phyloP scores from a whole-genome alignment of 1,140 invertebrate species.

The Ostrea edulis region DNA sequence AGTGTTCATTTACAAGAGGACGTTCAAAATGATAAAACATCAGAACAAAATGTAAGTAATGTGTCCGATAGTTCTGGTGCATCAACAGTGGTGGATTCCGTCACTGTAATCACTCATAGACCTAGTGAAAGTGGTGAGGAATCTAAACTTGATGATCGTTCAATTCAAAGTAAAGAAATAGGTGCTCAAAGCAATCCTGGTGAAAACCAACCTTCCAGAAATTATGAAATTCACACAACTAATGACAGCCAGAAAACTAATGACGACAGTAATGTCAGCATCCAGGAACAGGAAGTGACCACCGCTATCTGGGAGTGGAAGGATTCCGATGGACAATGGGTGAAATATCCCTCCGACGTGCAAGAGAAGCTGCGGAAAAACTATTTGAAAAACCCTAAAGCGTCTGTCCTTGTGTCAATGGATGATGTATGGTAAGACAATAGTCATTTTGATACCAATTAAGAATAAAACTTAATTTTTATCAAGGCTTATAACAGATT shows the following conservation, averaged over 20 bases:
- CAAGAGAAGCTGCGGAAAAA: conserved; percentile 17
- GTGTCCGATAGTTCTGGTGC: background rate
- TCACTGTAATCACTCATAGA: background rate
- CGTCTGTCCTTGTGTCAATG: background rate
- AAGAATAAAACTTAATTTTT: too few species aligned
- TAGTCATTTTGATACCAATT: background rate
- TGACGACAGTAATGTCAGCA: background rate
- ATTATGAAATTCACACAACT: background rate
- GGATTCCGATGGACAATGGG: conserved; percentile 8
- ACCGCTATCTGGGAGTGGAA: conserved; percentile 18
- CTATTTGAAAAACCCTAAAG: background rate
- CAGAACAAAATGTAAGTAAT: background rate
- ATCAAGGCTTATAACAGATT: too few species aligned
- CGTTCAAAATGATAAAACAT: background rate
- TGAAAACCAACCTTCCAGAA: background rate
- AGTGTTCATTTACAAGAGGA: background rate
- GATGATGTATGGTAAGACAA: background rate
- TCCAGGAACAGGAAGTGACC: background rate
- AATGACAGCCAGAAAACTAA: background rate
- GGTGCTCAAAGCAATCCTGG: background rate
- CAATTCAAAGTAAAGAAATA: background rate
- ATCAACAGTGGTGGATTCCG: background rate
- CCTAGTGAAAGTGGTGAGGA: background rate
- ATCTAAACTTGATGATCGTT: background rate
- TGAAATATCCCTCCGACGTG: background rate